These are phyloP conservation scores for Pemphigus obesinymphae DNA, from an alignment of 1,140 invertebrate species.

Conservation along the genomic window DNA sequence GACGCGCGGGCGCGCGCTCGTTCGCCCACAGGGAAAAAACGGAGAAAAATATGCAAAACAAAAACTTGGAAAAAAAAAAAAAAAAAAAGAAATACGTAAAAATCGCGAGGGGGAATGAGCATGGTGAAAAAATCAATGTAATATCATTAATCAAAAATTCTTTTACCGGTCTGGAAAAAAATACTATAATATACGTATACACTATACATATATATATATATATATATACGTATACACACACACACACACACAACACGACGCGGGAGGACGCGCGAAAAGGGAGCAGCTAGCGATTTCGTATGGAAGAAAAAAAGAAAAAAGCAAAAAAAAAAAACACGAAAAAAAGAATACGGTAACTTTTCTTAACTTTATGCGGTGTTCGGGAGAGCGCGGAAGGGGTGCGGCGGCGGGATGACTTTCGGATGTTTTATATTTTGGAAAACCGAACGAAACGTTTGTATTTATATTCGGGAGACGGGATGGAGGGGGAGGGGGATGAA, in stretches of 20 bases:
- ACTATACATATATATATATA: no score
- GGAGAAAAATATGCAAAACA: slow-evolving; percentile 35
- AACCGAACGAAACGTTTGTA: slow-evolving; percentile 25
- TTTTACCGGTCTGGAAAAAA: slow-evolving; percentile 32
- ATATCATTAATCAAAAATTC: slow-evolving; percentile 42
- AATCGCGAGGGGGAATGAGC: slow-evolving; percentile 1
- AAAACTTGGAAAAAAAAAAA: slow-evolving; percentile 19
- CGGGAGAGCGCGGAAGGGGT: neutral
- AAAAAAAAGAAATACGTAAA: neutral
- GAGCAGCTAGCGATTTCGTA: slow-evolving; percentile 35
- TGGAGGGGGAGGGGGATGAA: no score
- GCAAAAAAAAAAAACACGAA: neutral
- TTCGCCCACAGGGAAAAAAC: neutral
- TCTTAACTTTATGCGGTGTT: slow-evolving; percentile 39
- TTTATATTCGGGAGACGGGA: slow-evolving; percentile 23
- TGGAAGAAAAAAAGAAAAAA: neutral
- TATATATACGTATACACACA: no score
- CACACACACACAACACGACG: neutral
- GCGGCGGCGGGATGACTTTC: slow-evolving; percentile 34
- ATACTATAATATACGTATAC: no score
- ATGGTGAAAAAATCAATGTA: slow-evolving; percentile 36
- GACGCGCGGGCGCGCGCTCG: neutral
- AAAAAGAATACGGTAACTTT: slow-evolving; percentile 34
- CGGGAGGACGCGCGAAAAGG: neutral
- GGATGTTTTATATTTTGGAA: slow-evolving; percentile 43